Evolutionary conservation across 2,797 vertebrate genomes (phyloP), one percentile per base, ranked within the genome.

Genomic region (Eurystomus glaucurus): DNA sequence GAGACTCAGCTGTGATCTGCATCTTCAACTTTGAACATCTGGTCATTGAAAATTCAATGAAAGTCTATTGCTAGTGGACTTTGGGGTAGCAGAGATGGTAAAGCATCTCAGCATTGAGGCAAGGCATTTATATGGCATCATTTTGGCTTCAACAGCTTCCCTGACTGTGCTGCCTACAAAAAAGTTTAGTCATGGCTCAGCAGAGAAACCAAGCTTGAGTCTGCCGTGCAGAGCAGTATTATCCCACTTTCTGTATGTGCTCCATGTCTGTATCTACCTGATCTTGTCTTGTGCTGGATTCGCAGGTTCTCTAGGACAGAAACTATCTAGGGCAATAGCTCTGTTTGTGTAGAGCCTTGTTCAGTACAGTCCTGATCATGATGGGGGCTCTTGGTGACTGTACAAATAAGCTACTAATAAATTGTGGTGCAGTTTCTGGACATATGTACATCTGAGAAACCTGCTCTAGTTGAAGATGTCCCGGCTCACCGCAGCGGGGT

Each of bases 1-100:
- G 95, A 84, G 90, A 86, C 80, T 92, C 65, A 90, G 35, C 79
- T 94, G 80, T 78, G 45, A 75, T 95, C 29, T 78, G 6, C 70
- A 29, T 91, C 50, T 94, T 93, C 43, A 85, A 22, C 57, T 90
- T 88, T 33, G 69, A 75, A 71, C 54, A 92, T 92, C 48, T 88
- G 75, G 54, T 90, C 74, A 72, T 43, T 84, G 91, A 88, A 91
- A 96, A 87, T 89, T 84, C 66, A 91, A 2, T 0, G 1, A 37
- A 79, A 91, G n/a, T 90, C 37, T 71, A 7, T 72, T 86, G 61
- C 85, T 83, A 58, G 66, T 69, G 65, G 85, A 28, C 41, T 88
- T 88, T 1, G 23, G 76, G 79, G 86, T 83, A 83, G 55, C 25
- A 33, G 50, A 64, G 46, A 35, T 84, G 64, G 54, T 88, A 82